Conservation (phyloP, 2,113 vertebrate species). For the Cairina moschata region DNA sequence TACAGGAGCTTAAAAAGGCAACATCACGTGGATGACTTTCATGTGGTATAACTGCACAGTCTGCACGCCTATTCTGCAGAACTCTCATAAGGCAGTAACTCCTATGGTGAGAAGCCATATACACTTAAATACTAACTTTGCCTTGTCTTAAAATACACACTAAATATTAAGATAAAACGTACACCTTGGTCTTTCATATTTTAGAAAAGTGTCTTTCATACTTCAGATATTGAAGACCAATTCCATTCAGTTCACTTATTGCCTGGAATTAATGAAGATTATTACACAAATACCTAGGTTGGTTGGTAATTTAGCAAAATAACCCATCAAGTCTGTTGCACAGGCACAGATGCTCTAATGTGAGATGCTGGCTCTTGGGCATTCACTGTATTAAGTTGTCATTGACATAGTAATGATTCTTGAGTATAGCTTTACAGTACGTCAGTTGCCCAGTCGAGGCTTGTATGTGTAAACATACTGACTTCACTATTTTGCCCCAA, state of each 20-base stretch:
- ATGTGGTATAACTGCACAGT: neutral
- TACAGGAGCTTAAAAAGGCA: neutral
- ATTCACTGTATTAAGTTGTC: neutral
- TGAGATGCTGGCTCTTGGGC: neutral
- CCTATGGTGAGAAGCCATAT: neutral
- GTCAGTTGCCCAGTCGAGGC: neutral
- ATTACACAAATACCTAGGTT: neutral
- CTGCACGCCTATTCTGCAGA: neutral
- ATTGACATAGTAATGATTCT: neutral
- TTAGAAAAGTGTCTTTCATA: neutral
- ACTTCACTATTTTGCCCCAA: neutral
- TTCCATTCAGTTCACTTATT: neutral
- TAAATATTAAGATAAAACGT: neutral
- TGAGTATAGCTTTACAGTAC: neutral
- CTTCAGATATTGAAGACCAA: neutral
- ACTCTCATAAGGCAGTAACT: neutral
- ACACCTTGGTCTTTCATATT: neutral
- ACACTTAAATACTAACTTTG: neutral
- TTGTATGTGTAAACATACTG: neutral
- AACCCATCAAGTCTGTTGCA: neutral
- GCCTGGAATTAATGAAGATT: neutral
- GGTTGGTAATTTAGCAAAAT: neutral
- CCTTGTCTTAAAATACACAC: neutral
- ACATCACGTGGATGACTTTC: neutral
- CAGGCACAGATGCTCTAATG: neutral